phyloP scores from a whole-genome alignment of 2,113 vertebrate species.

The Agapornis roseicollis region DNA sequence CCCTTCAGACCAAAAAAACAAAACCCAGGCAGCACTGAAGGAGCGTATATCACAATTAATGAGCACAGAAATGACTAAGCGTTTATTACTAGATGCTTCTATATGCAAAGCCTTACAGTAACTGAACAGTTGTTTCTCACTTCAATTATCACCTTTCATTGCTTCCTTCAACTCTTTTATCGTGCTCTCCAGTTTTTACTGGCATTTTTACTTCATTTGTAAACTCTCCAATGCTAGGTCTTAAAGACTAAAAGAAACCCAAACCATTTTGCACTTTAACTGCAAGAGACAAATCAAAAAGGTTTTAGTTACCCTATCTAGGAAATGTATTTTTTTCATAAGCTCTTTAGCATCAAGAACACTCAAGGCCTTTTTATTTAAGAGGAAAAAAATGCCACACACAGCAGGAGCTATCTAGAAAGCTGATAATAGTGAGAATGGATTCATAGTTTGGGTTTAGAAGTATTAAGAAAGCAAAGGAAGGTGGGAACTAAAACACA shows the following conservation, averaged over 20 bases:
- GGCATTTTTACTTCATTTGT: neutral
- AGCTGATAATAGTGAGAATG: neutral
- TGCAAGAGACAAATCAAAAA: neutral
- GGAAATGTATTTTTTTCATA: neutral
- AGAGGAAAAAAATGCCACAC: neutral
- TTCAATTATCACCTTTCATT: neutral
- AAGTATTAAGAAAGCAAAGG: neutral
- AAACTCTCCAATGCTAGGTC: neutral
- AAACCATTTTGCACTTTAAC: neutral
- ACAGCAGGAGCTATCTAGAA: neutral
- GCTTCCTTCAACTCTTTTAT: neutral
- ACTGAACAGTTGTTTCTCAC: neutral
- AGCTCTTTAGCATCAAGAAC: neutral
- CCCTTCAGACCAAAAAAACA: neutral
- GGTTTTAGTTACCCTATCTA: neutral
- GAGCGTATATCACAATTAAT: constrained; percentile 27
- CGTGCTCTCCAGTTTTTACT: neutral
- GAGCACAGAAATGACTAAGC: constrained; percentile 61
- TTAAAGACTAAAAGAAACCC: neutral
- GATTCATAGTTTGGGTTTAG: neutral
- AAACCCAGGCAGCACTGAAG: neutral
- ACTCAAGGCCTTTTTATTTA: neutral
- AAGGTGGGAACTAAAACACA: neutral
- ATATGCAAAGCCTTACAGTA: neutral
- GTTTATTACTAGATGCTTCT: constrained; percentile 31